These are phyloP conservation scores for Pseudoips prasinana DNA, from an alignment of 2,888 invertebrate species.

Conservation along the genomic window DNA sequence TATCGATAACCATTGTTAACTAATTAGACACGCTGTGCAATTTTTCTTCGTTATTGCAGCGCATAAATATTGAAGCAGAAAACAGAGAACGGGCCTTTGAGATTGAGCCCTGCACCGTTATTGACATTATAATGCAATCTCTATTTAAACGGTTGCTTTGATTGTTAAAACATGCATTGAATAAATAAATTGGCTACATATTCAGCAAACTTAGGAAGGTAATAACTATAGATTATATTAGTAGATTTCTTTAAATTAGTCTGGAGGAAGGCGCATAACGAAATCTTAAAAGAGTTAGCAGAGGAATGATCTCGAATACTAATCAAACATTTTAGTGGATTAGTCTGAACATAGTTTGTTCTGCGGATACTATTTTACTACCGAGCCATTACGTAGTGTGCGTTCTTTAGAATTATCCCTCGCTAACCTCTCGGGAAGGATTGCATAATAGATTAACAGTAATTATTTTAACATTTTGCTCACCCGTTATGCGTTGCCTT, in stretches of 20 bases:
- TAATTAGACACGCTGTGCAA: slow-evolving; percentile 40
- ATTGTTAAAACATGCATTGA: slow-evolving; percentile 56
- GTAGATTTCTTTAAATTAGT: slow-evolving; percentile 29
- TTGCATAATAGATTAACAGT: slow-evolving; percentile 70
- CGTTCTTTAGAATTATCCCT: slow-evolving; percentile 55
- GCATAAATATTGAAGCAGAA: slow-evolving; percentile 64
- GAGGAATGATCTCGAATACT: slow-evolving; percentile 28
- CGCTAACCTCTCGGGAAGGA: slow-evolving; percentile 51
- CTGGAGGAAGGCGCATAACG: slow-evolving; percentile 17
- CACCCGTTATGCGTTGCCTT: slow-evolving; percentile 37
- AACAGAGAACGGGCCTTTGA: slow-evolving; percentile 50
- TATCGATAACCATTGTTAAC: slow-evolving; percentile 42
- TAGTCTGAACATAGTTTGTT: slow-evolving; percentile 29
- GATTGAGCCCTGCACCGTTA: slow-evolving; percentile 44
- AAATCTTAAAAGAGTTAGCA: slow-evolving; percentile 29
- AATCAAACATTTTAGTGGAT: slow-evolving; percentile 30
- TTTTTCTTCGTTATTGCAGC: slow-evolving; percentile 51
- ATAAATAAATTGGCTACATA: slow-evolving; percentile 43
- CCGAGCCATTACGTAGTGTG: slow-evolving; percentile 42
- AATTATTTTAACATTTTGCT: slow-evolving; percentile 65
- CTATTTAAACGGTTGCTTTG: slow-evolving; percentile 48
- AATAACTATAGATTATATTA: too few relatives aligned
- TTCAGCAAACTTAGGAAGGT: slow-evolving; percentile 13
- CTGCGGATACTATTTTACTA: slow-evolving; percentile 28
- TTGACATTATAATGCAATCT: slow-evolving; percentile 62